Evolutionary conservation across 2,797 vertebrate species (phyloP), one percentile per base, ranked within the genome.

Genomic region (Pseudomugil gertrudae): DNA sequence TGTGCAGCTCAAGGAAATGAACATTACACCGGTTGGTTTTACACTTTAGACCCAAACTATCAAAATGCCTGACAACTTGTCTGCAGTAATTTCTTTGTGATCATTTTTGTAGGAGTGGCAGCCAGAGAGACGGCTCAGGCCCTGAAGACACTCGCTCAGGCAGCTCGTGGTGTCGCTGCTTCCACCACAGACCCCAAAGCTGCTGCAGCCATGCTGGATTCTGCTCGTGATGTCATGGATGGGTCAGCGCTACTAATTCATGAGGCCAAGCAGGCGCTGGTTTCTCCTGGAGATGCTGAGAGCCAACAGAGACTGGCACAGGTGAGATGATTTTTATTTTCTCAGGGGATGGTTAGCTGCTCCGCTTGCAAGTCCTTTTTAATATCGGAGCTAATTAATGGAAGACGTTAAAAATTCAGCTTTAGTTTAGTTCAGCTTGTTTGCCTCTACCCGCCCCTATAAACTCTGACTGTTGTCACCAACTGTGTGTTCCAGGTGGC

Each of bases 1-100:
- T 99, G 97, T 68, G 97, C 98, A 26, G 97, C 98, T 14, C 98
- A 99, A 88, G 98, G 98, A 84, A 99, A 99, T 0, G 97, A 99
- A 78, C 97, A 99, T 78, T 99, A 98, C 89, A 99, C 98, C 91
- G 98, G 98, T 99, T 86, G 65, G 88, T 76, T 14, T 43, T 56
- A 57, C n/a, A 58, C 4, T 38, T 38, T 19, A 29, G 40, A 17
- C 6, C 3, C 7, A n/a, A 7, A 43, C 40, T n/a, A 10, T 45
- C 43, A 19, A 45, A 45, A 21, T 21, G 10, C 43, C n/a, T 19
- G n/a, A 21, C 10, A 1, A 21, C 21, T 2, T 21, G 7, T 21
- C 2, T 21, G 19, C n/a, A 21, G 3, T 7, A 9, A 15, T n/a
- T 7, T 21, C n/a, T 14, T 15, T 54, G 50, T 58, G 30, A 51